Base-by-base conservation (phyloP, 2,797 vertebrate genomes). In the Nasua narica region DNA sequence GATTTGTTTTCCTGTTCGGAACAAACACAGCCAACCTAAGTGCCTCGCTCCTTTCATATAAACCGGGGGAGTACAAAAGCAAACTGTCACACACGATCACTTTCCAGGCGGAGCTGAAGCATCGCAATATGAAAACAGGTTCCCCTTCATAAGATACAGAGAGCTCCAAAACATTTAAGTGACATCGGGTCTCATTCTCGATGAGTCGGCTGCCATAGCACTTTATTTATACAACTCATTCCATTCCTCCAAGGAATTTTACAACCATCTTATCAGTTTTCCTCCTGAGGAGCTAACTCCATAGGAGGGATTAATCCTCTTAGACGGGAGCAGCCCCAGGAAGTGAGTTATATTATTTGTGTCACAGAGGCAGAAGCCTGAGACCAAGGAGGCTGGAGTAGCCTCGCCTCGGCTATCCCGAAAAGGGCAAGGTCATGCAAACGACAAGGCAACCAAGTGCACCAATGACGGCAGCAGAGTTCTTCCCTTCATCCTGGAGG, bases 1-100 rank as follows among this genome's bases (percentile, higher is more conserved):
- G 91, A 95, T 97, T 96, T 97, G 94, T 97, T 98, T 98, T 97
- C 94, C 84, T 84, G 58, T 96, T 92, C 4, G 18, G 37, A 96
- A 97, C 84, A 96, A 97, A 97, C 27, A 91, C 69, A 94, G 94
- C 67, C 82, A 96, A 74, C 82, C 94, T 97, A 77, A 95, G 90
- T 82, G 81, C 76, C 87, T 96, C 1, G 12, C 74, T 95, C 87
- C 72, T 90, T 96, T 94, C 79, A 82, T 92, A 58, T 25, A 43
- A 92, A 92, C 87, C 19, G 50, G 76, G 81, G 60, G 69, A 93
- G 60, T 70, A 92, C 95, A 96, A 94, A 95, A 90, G 93, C 96
- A 62, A 90, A 81, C 89, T 95, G 96, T 96, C 96, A 97, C 70
- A 90, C 27, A 4, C 1, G 18, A 94, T 94, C 95, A 95, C 89